Percentiles rank a stretch among this genome's conserved stretches.
Evolutionary conservation across 2,888 invertebrate genomes (phyloP).

Genomic region (Pristionchus japonicus): DNA sequence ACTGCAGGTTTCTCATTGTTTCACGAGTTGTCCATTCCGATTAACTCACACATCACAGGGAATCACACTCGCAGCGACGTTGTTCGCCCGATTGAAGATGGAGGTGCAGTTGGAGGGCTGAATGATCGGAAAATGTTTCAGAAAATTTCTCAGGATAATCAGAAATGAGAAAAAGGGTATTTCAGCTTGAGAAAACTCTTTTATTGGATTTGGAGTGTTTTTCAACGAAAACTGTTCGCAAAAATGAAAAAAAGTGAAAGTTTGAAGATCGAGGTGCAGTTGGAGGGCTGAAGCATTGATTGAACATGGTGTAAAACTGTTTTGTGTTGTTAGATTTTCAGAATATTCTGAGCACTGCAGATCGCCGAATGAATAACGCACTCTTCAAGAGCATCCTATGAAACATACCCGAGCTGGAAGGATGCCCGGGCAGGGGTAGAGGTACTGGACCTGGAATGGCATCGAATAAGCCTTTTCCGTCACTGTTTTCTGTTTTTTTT

Average conservation of each 20-base stretch:
- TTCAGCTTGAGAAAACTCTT: too few species aligned
- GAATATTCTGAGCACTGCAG: too few species aligned
- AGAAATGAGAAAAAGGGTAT: not conserved
- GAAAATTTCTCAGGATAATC: not conserved
- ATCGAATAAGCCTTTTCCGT: not conserved
- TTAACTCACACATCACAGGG: slow-evolving; percentile 44
- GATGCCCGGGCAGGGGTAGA: slow-evolving; percentile 46
- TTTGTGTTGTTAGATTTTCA: too few species aligned
- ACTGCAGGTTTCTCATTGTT: too few species aligned
- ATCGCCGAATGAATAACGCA: too few species aligned
- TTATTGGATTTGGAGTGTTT: too few species aligned
- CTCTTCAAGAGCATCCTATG: too few species aligned
- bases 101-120: slow-evolving; percentile 44
- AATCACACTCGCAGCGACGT: slow-evolving; percentile 42
- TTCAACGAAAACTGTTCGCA: too few species aligned
- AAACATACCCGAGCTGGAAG: slow-evolving; percentile 41
- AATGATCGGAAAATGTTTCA: not conserved
- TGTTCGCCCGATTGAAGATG: slow-evolving; percentile 45
- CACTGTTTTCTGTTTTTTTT: too few species aligned
- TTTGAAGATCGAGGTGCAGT: slow-evolving; percentile 45
- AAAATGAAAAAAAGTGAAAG: not conserved
- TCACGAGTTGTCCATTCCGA: too few species aligned
- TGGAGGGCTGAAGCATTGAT: slow-evolving; percentile 6
- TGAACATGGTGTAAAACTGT: too few species aligned
- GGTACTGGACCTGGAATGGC: slow-evolving; percentile 45